Base-by-base conservation (phyloP, 2,797 vertebrate genomes). In the Nyctalus aviator region DNA sequence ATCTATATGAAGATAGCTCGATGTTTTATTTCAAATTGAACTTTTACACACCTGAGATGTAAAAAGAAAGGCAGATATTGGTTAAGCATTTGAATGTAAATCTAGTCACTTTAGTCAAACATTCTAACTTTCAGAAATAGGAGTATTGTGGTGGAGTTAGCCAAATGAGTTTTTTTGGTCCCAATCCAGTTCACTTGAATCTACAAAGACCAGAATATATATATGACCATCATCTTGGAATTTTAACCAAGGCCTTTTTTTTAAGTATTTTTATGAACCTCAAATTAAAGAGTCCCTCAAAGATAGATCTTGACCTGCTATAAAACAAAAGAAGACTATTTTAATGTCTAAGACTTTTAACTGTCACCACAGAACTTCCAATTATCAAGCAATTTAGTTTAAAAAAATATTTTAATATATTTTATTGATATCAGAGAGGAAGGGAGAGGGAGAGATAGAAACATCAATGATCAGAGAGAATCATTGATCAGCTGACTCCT, bases 11-110 rank as follows among this genome's bases (percentile, higher is more conserved):
- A 93, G 9, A 81, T 53, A 53, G 89, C 5, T 71, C 53, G 46
- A 17, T 62, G 8, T 77, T 90, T 78, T 84, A 41, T 83, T 91
- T 92, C 35, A 90, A 72, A 83, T 37, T 78, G 14, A 85, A 84
- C 6, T 41, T 66, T 88, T n/a, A 17, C 2, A 71, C 37, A 85
- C 23, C 37, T 72, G 71, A 83, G 76, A 75, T 25, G 18, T 7
- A 92, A 21, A 68, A 37, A 90, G 53, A 46, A 87, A 91, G 21
- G 21, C 23, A 91, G 55, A 15, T 71, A 6, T 50, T 41, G 11
- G 37, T 72, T 86, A 87, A 66, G 79, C 27, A 30, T 79, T 76
- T 94, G 59, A 86, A 73, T 75, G 27, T 69, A 46, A 84, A 92
- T 73, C 41, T 64, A 71, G 11, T n/a, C 32, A 23, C 20, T 81